phyloP scores from a whole-genome alignment of 2,113 vertebrate genomes.

The Seriola rivoliana region DNA sequence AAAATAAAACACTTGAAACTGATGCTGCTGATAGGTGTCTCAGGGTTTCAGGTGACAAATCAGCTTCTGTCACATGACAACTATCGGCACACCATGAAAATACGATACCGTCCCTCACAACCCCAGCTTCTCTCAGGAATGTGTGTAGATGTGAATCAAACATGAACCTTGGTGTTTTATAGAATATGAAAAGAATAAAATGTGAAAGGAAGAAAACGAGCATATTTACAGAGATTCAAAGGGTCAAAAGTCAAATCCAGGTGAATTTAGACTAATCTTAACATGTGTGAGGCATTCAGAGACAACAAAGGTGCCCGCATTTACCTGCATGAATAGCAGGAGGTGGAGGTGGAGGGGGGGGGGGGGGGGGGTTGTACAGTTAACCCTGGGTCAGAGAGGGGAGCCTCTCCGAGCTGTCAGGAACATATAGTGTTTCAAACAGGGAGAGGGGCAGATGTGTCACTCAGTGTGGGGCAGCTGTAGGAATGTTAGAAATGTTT shows the following conservation, averaged over 20 bases:
- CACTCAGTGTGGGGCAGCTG: constrained; percentile 5
- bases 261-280: background rate
- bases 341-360: background rate
- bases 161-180: too few relatives aligned
- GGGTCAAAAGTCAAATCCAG: background rate
- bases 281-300: background rate
- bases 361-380: background rate
- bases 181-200: too few relatives aligned
- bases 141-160: too few relatives aligned
- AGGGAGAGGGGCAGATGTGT: constrained; percentile 27
- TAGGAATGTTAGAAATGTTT: constrained; percentile 32
- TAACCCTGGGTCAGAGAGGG: constrained; percentile 1
- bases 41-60: too few relatives aligned
- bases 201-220: too few relatives aligned
- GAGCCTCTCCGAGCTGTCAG: constrained; percentile 33
- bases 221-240: too few relatives aligned
- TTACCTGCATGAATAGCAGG: constrained; percentile 6
- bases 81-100: too few relatives aligned
- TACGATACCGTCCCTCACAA: too few relatives aligned
- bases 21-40: background rate
- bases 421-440: background rate
- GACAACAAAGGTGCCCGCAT: constrained; percentile 15
- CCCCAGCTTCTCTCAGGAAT: too few relatives aligned
- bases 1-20: background rate
- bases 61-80: too few relatives aligned